A percentile compares a stretch with the other conserved stretches of the same genome.
phyloP scores from a whole-genome alignment of 2,113 vertebrate genomes.

The Mesitornis unicolor region DNA sequence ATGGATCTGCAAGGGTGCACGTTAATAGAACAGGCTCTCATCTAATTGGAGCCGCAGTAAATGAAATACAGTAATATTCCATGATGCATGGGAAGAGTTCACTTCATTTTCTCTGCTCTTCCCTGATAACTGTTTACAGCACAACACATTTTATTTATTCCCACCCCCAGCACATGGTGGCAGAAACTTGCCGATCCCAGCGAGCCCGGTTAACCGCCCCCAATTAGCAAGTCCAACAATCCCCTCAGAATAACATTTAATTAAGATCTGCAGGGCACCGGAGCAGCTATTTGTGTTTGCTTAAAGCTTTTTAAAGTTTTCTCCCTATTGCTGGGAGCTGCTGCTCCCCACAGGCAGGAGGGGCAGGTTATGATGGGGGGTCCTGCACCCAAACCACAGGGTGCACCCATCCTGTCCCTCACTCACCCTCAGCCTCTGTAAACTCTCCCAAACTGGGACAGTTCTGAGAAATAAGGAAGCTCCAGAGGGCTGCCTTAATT shows the following conservation, averaged over 20 bases:
- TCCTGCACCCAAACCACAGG: not conserved
- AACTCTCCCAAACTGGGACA: not conserved
- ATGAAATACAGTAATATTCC: slow-evolving; percentile 85
- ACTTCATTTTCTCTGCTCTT: slow-evolving; percentile 60
- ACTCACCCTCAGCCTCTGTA: not conserved
- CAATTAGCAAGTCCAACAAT: not conserved
- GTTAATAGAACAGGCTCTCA: slow-evolving; percentile 83
- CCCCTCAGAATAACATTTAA: not conserved
- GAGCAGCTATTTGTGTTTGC: not conserved
- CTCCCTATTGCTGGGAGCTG: not conserved
- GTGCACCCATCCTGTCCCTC: accelerated
- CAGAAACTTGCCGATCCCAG: not conserved
- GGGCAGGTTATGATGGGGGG: accelerated
- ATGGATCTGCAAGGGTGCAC: slow-evolving; percentile 81
- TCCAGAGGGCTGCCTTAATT: slow-evolving; percentile 35
- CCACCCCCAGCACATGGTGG: not conserved
- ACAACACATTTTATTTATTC: not conserved
- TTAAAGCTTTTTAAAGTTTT: not conserved
- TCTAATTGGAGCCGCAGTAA: slow-evolving; percentile 87
- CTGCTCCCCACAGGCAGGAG: not conserved
- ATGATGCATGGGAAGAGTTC: slow-evolving; percentile 62
- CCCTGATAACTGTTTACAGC: slow-evolving; percentile 48
- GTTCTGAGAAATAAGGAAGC: not conserved
- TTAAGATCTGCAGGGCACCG: not conserved
- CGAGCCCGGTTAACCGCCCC: accelerated